Percentiles rank a stretch among this genome's conserved stretches.
phyloP scores from a whole-genome alignment of 2,113 vertebrate species.

The Corythornis madagascariensis region DNA sequence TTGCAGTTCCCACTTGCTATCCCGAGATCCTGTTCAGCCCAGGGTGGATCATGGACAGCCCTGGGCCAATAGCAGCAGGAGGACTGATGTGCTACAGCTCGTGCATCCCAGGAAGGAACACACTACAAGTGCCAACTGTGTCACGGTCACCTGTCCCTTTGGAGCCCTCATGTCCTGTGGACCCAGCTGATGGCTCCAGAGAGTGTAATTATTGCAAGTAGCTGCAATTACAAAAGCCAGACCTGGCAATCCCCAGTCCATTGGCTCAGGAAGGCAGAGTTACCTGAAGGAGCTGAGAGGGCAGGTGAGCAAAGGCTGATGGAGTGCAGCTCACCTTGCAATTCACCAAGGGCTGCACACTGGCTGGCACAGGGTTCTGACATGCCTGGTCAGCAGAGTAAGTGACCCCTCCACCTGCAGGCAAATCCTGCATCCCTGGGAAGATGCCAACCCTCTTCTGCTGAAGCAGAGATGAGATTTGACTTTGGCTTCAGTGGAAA shows the following conservation, averaged over 20 bases:
- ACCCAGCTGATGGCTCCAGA: not conserved
- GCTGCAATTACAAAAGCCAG: not conserved
- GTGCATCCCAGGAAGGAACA: not conserved
- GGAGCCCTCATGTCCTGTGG: not conserved
- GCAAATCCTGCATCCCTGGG: rapidly evolving
- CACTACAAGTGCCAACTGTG: not conserved
- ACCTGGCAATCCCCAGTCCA: not conserved
- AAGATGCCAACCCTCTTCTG: not conserved
- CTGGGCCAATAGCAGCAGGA: not conserved
- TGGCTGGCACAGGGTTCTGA: not conserved
- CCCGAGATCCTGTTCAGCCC: not conserved
- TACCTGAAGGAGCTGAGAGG: not conserved
- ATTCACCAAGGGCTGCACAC: rapidly evolving
- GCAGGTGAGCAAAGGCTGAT: not conserved
- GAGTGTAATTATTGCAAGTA: not conserved
- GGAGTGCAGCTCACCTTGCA: rapidly evolving
- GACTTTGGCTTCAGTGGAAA: not conserved
- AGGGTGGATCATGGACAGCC: not conserved
- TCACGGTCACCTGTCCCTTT: not conserved
- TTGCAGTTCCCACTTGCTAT: not conserved
- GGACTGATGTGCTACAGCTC: rapidly evolving
- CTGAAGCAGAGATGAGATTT: not conserved
- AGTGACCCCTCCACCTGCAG: not conserved
- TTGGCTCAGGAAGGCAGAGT: not conserved
- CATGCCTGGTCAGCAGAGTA: not conserved